These are phyloP conservation scores for Thamnophis sirtalis DNA, from an alignment of 2,113 vertebrate species.

Conservation along the genomic window DNA sequence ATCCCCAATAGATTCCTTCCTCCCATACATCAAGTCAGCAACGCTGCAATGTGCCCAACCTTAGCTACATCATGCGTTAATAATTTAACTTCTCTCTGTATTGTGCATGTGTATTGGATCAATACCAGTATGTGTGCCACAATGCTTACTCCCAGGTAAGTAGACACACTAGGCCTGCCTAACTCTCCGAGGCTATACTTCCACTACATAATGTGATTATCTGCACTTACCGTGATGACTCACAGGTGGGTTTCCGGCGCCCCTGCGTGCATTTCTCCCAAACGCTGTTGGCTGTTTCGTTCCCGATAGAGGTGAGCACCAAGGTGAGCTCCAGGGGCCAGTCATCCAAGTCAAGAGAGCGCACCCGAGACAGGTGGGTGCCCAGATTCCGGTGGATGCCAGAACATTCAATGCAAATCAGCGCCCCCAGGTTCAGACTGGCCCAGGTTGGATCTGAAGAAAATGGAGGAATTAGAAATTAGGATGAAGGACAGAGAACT, in stretches of 20 bases:
- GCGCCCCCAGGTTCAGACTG: slow-evolving; percentile 89
- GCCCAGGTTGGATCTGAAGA: slow-evolving; percentile 90
- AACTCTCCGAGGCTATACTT: not conserved
- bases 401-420: slow-evolving; percentile 97
- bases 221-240: slow-evolving; percentile 77
- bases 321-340: slow-evolving; percentile 92
- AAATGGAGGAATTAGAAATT: not conserved
- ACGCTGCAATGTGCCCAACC: not conserved
- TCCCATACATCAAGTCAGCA: not conserved
- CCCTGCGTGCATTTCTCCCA: slow-evolving; percentile 90
- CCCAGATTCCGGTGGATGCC: slow-evolving; percentile 95
- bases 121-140: not conserved
- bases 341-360: slow-evolving; percentile 92
- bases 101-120: not conserved
- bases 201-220: no score
- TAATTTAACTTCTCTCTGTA: not conserved
- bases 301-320: slow-evolving; percentile 90
- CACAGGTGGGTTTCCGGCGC: slow-evolving; percentile 80
- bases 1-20: not conserved
- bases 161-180: not conserved
- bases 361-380: slow-evolving; percentile 91
- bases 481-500: no score
- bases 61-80: not conserved
- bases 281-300: slow-evolving; percentile 87
- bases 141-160: not conserved